A percentile compares a stretch with the other conserved stretches of the same genome.
These are phyloP conservation scores for Capreolus pygargus DNA, from an alignment of 2,113 vertebrate genomes.

Conservation along the genomic window DNA sequence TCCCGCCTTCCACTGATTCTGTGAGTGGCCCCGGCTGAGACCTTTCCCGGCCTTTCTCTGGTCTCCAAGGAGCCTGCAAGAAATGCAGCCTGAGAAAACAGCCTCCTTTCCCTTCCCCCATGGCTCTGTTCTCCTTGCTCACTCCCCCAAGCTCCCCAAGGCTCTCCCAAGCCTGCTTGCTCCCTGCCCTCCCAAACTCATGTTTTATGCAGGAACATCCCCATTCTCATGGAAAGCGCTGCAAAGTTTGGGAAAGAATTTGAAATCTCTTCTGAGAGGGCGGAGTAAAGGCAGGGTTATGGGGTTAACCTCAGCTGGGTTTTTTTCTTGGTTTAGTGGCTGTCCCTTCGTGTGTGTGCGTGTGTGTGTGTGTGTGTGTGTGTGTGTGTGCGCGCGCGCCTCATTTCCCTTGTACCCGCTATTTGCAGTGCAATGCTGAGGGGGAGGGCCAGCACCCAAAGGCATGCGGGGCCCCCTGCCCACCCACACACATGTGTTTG, in stretches of 20 bases:
- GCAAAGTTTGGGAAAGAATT: slow-evolving; percentile 75
- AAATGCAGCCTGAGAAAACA: slow-evolving; percentile 75
- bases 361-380: not conserved
- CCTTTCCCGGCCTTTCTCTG: slow-evolving; percentile 72
- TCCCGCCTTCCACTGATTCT: slow-evolving; percentile 33
- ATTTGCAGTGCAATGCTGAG: not conserved
- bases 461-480: not conserved
- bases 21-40: slow-evolving; percentile 71
- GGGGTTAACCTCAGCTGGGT: slow-evolving; percentile 47
- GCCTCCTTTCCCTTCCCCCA: slow-evolving; percentile 68
- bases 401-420: not conserved
- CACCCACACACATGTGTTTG: not conserved
- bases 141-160: slow-evolving; percentile 9
- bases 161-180: not conserved
- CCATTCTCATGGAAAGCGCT: slow-evolving; percentile 75
- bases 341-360: not conserved
- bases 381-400: not conserved
- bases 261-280: slow-evolving; percentile 60
- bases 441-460: too few relatives aligned
- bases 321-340: not conserved
- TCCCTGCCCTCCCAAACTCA: slow-evolving; percentile 67
- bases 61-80: slow-evolving; percentile 82
- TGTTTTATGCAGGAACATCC: slow-evolving; percentile 79
- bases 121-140: slow-evolving; percentile 6
- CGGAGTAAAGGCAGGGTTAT: slow-evolving; percentile 42